Conservation (phyloP, 2,113 vertebrate genomes). For the Ibidorhyncha struthersii region DNA sequence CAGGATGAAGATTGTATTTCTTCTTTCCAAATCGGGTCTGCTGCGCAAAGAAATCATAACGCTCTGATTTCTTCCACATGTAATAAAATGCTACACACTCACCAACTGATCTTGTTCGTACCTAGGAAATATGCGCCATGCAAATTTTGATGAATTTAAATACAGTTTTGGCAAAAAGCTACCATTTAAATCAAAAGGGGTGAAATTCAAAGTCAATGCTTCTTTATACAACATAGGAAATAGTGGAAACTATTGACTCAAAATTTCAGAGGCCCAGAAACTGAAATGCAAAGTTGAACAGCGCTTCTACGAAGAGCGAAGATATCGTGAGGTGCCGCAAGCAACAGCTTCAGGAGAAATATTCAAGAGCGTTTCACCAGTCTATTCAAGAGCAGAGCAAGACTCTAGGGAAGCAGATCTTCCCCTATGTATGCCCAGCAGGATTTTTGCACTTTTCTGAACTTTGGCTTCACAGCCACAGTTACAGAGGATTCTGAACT, state of each 20-base stretch:
- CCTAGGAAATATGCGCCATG: conserved; percentile 73
- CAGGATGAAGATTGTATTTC: conserved; percentile 96
- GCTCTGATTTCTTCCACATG: conserved; percentile 99
- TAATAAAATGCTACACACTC: conserved; percentile 99
- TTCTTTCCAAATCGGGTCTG: conserved; percentile 97
- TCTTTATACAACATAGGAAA: neutral
- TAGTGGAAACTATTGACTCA: fast-evolving
- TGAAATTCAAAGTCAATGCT: neutral
- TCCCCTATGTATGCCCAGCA: fast-evolving
- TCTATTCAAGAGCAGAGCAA: neutral
- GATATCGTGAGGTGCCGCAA: neutral
- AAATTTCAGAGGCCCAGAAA: neutral
- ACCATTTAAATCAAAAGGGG: neutral
- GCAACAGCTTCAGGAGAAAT: neutral
- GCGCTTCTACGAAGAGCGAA: neutral
- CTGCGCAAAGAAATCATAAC: conserved; percentile 97
- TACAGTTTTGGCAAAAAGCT: neutral
- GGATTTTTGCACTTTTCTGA: neutral
- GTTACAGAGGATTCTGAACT: neutral
- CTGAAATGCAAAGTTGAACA: neutral
- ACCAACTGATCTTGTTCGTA: conserved; percentile 96
- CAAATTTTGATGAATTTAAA: fast-evolving
- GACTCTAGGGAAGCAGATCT: neutral
- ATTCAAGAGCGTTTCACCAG: neutral
- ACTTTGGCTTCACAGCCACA: neutral